phyloP scores from a whole-genome alignment of 2,113 vertebrate species.

The Narcine bancroftii region DNA sequence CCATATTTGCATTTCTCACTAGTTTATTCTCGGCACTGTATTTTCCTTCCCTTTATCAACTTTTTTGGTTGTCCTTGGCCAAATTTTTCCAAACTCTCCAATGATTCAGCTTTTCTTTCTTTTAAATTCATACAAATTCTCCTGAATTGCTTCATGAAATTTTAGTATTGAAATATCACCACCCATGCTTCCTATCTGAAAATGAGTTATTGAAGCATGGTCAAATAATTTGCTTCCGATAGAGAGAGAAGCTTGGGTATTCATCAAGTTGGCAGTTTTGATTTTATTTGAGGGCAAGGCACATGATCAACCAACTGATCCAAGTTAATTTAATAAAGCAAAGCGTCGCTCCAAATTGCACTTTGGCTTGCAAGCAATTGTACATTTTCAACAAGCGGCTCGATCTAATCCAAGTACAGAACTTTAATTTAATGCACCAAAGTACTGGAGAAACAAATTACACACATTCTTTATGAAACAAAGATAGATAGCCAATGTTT shows the following conservation, averaged over 20 bases:
- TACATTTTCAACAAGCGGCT: neutral
- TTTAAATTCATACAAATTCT: neutral
- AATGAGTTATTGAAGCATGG: neutral
- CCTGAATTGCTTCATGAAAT: neutral
- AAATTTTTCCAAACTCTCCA: neutral
- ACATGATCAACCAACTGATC: neutral
- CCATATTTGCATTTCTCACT: neutral
- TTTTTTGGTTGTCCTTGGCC: too few species aligned
- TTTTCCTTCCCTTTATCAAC: neutral
- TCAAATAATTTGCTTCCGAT: neutral
- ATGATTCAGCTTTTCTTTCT: neutral
- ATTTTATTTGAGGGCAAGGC: constrained; percentile 16
- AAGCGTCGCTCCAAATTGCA: neutral
- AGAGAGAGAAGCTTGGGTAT: neutral
- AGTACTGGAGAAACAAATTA: too few species aligned
- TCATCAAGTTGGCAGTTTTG: neutral
- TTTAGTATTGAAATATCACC: neutral
- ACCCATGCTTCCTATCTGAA: neutral
- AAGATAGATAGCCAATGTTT: too few species aligned
- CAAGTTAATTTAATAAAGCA: neutral
- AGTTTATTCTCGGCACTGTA: too few species aligned
- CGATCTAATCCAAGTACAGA: too few species aligned
- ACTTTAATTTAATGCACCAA: too few species aligned
- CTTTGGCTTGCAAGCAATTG: neutral
- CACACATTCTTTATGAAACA: too few species aligned